phyloP scores from a whole-genome alignment of 2,113 vertebrate genomes.

The Gopherus evgoodei region DNA sequence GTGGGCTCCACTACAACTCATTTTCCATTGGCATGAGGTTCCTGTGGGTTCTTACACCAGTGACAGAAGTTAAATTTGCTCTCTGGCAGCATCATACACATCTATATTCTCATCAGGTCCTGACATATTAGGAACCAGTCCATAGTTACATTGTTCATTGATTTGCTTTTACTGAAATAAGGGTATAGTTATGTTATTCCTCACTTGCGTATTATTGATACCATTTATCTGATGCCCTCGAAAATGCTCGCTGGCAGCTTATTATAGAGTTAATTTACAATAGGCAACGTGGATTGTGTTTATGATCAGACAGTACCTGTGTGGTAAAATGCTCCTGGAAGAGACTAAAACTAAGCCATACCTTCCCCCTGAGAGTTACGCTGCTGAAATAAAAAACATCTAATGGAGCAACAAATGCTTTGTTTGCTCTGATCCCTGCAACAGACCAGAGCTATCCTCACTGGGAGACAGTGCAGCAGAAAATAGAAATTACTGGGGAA shows the following conservation, averaged over 20 bases:
- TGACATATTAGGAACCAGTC: neutral
- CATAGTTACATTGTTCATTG: neutral
- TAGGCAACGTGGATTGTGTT: neutral
- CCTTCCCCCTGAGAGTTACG: neutral
- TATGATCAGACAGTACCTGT: neutral
- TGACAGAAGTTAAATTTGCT: neutral
- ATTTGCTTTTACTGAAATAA: neutral
- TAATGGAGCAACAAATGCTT: slow-evolving; percentile 53
- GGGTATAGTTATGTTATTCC: neutral
- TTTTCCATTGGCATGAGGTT: neutral
- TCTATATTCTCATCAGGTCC: neutral
- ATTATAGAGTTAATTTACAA: neutral
- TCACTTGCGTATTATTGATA: neutral
- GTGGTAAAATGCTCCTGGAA: neutral
- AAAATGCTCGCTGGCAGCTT: neutral
- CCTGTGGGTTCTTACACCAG: neutral
- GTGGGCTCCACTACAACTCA: neutral
- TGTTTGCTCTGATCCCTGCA: slow-evolving; percentile 6
- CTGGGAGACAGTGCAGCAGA: neutral
- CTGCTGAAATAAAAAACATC: neutral
- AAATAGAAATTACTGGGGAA: slow-evolving; percentile 40
- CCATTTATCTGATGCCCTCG: neutral
- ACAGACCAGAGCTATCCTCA: slow-evolving; percentile 8
- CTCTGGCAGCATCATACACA: neutral
- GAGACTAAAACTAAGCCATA: neutral